Conservation (phyloP, 2,113 vertebrate species). For the Pomatorhinus ruficollis region DNA sequence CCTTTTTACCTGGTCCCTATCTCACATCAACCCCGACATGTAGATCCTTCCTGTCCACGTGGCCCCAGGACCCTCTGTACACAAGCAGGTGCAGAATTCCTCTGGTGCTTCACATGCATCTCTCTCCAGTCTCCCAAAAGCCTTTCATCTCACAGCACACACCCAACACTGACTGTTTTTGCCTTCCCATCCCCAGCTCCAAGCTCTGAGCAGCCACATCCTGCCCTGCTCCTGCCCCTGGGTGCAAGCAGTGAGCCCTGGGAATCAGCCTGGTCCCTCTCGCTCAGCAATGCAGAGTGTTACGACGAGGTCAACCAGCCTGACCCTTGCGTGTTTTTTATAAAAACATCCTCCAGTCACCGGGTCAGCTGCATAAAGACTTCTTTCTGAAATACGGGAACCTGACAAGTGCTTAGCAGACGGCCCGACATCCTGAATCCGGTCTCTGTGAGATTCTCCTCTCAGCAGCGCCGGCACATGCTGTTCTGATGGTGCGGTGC, state of each 20-base stretch:
- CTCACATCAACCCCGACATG: not conserved
- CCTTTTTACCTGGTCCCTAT: not conserved
- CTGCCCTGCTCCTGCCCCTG: not conserved
- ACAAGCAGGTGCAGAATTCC: fast-evolving
- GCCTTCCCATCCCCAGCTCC: fast-evolving
- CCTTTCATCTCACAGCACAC: not conserved
- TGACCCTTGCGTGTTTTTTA: not conserved
- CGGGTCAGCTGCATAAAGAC: not conserved
- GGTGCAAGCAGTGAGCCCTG: not conserved
- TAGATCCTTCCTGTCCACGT: fast-evolving
- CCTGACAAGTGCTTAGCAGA: slow-evolving; percentile 67
- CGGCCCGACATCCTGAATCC: slow-evolving; percentile 52
- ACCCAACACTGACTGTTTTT: not conserved
- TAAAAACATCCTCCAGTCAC: slow-evolving; percentile 43
- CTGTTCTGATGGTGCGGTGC: slow-evolving; percentile 59
- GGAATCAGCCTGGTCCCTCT: not conserved
- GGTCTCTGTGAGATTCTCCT: slow-evolving; percentile 52
- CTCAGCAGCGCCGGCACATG: slow-evolving; percentile 29
- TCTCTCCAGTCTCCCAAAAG: not conserved
- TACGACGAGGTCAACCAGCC: not conserved
- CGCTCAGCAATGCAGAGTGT: not conserved
- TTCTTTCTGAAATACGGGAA: slow-evolving; percentile 43
- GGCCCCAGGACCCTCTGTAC: not conserved
- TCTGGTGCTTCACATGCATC: not conserved
- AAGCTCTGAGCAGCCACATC: not conserved